These are phyloP conservation scores for Caracal caracal DNA, from an alignment of 2,113 vertebrate species.

Conservation along the genomic window DNA sequence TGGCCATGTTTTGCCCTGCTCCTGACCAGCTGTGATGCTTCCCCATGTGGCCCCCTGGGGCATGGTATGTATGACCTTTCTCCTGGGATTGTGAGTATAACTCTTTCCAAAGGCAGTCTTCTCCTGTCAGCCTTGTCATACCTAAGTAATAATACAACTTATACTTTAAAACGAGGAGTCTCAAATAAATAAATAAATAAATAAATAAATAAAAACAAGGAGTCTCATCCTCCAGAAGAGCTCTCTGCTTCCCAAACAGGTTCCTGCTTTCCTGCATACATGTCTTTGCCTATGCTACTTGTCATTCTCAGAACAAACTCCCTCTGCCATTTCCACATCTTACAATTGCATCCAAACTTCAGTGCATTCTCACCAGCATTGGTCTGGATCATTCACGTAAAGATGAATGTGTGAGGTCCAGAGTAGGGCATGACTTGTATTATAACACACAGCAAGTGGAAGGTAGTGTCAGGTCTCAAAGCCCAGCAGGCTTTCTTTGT, in stretches of 20 bases:
- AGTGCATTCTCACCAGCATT: not conserved
- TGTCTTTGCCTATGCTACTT: not conserved
- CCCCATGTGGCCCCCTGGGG: fast-evolving
- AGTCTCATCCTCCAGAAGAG: not conserved
- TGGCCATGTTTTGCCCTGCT: not conserved
- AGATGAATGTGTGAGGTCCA: not conserved
- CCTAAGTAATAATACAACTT: not conserved
- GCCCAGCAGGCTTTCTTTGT: not conserved
- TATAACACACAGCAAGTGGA: not conserved
- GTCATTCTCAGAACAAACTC: not conserved
- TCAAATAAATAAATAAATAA: too few species aligned
- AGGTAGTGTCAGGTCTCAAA: not conserved
- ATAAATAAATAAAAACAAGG: not conserved
- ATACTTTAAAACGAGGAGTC: not conserved
- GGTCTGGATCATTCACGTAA: not conserved
- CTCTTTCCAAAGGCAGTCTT: not conserved
- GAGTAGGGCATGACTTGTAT: not conserved
- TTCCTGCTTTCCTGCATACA: not conserved
- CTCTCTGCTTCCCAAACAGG: not conserved
- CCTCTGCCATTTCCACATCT: not conserved
- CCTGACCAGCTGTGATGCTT: not conserved
- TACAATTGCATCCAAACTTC: not conserved
- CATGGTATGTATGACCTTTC: not conserved
- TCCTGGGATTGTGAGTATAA: not conserved
- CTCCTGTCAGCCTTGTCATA: not conserved